phyloP scores from a whole-genome alignment of 1,140 invertebrate genomes.

The Saccostrea glomerata region DNA sequence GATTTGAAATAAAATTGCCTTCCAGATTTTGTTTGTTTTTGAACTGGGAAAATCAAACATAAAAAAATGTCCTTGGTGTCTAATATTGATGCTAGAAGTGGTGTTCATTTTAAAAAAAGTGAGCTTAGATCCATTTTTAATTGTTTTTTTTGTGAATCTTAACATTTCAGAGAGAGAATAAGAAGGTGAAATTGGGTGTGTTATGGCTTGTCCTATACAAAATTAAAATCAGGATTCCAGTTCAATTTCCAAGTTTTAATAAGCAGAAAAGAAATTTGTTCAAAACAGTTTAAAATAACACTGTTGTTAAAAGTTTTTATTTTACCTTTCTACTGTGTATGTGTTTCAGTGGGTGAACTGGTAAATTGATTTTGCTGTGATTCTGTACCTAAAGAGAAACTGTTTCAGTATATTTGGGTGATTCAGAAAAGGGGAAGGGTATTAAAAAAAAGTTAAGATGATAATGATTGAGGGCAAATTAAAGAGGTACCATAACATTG shows the following conservation, averaged over 20 bases:
- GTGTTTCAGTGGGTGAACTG: neutral
- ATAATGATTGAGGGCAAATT: neutral
- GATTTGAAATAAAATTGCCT: no score
- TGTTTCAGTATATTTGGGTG: neutral
- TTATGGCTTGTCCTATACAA: slow-evolving; percentile 9
- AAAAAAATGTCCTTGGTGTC: no score
- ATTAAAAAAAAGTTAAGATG: neutral
- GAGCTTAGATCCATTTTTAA: no score
- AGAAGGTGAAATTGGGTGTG: slow-evolving; percentile 32
- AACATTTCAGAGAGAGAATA: neutral
- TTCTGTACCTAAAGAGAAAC: neutral
- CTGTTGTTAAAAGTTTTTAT: neutral
- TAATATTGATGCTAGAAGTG: no score
- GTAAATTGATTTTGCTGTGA: neutral
- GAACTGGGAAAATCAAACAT: no score
- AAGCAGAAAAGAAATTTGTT: neutral
- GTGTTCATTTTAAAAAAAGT: no score
- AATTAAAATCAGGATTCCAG: slow-evolving; percentile 19
- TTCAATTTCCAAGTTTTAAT: neutral
- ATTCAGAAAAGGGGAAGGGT: neutral
- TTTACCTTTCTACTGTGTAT: neutral
- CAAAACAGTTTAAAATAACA: no score
- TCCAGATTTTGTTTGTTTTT: no score
- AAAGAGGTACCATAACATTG: neutral
- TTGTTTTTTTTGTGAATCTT: neutral